Base-by-base conservation (phyloP, 2,888 invertebrate genomes). In the Caenorhabditis sp. region DNA sequence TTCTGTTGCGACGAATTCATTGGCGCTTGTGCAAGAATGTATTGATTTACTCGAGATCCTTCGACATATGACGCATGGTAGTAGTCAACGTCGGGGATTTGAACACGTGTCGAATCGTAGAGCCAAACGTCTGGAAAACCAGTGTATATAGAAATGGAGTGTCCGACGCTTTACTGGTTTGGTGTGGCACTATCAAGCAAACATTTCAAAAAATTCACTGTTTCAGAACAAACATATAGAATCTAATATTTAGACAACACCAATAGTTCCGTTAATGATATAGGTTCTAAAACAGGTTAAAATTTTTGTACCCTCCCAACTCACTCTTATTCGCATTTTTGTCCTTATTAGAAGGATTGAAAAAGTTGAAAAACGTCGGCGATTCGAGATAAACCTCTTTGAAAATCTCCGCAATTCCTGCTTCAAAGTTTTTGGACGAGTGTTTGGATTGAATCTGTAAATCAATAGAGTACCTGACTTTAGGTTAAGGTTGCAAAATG, bases 21-120 rank as follows among this genome's bases (percentile, higher is more conserved):
- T 20, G 77, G 77, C 8, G 71, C 71, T 57, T 77, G 77, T 7
- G 77, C 70, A 49, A 77, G 38, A 21, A 74, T 54, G 64, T 77
- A 77, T 38, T 67, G 62, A 49, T 63, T 70, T 75, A 61, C 67
- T 14, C 31, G 60, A 4, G 56, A 26, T 1, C 74, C 74, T 38
- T 70, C 70, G 8, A 70, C 70, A 65, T 65, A 70, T 1, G 74
- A 74, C 3, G 74, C 70, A 31, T 74, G 74, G 52, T 61, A 61
- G 25, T 74, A 74, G 21, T 70, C 64, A 1, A 66, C 64, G 7
- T 66, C 74, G 1, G 66, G 67, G 1, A 67, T 38, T 12, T 63
- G 63, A 23, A 74, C 74, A 52, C 74, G 69, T 21, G 63, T 74
- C 23, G 58, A 7, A 58, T 70, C 70, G 50, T 64, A 70, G 2